Evolutionary conservation across 2,888 invertebrate genomes (phyloP).

Genomic region (Drosophila mercatorum): DNA sequence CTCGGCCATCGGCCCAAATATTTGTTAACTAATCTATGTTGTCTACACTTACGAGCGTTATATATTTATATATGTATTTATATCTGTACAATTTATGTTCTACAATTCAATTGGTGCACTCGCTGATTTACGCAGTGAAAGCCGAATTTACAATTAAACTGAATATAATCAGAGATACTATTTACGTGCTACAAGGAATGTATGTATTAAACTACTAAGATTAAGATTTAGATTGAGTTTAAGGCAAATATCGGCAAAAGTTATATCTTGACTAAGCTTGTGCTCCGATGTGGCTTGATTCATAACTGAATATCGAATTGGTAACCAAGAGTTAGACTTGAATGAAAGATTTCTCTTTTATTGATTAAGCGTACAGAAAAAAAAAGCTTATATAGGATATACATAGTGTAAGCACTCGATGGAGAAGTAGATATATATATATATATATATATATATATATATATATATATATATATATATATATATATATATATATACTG

Average conservation of each 20-base stretch:
- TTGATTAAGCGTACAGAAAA: background rate
- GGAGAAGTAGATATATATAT: background rate
- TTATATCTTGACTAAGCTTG: background rate
- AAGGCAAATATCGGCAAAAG: background rate
- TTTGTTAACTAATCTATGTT: constrained; percentile 3
- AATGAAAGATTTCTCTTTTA: background rate
- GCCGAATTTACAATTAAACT: constrained; percentile 6
- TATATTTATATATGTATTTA: constrained; percentile 8
- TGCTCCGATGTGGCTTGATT: too few species aligned
- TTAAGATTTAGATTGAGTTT: background rate
- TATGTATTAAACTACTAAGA: too few species aligned
- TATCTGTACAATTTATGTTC: constrained; percentile 4
- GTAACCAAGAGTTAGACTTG: background rate
- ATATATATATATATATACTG: background rate
- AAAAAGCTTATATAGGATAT: background rate
- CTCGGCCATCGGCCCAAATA: background rate
- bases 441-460: too few species aligned
- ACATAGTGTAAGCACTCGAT: background rate
- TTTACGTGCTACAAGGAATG: background rate
- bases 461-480: too few species aligned
- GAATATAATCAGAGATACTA: background rate
- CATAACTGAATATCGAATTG: background rate
- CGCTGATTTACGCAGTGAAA: background rate
- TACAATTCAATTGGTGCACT: background rate
- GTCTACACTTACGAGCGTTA: background rate